phyloP scores from a whole-genome alignment of 2,113 vertebrate species.

The Corythoichthys intestinalis region DNA sequence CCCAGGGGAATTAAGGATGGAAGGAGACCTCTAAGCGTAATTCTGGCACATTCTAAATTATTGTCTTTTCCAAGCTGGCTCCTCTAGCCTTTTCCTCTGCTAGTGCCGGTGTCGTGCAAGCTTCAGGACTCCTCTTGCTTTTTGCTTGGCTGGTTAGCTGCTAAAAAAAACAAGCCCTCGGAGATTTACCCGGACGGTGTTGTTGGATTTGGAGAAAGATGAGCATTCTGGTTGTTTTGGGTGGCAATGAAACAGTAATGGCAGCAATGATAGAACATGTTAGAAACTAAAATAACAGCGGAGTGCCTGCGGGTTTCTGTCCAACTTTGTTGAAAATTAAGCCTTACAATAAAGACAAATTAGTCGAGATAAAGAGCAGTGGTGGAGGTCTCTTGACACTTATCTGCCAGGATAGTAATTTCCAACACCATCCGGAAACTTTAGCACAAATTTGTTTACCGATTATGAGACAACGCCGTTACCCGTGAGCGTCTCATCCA shows the following conservation, averaged over 20 bases:
- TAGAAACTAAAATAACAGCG: neutral
- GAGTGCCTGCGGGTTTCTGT: constrained; percentile 19
- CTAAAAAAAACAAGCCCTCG: constrained; percentile 19
- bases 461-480: neutral
- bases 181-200: constrained; percentile 48
- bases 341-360: constrained; percentile 23
- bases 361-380: neutral
- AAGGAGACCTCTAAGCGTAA: constrained; percentile 35
- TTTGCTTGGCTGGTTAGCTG: constrained; percentile 33
- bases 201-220: constrained; percentile 43
- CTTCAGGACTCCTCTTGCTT: constrained; percentile 44
- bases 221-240: constrained; percentile 6
- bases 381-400: neutral
- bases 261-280: constrained; percentile 21
- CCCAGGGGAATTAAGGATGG: constrained; percentile 40
- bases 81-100: constrained; percentile 16
- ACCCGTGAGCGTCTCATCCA: neutral
- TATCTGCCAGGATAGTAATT: constrained; percentile 23
- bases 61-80: constrained; percentile 54
- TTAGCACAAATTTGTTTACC: constrained; percentile 8
- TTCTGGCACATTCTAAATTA: constrained; percentile 55
- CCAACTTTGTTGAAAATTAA: constrained; percentile 26
- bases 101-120: constrained; percentile 20
- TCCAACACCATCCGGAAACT: constrained; percentile 19
- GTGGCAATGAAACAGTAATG: constrained; percentile 26